These are phyloP conservation scores for Crocodylus rhombifer DNA, from an alignment of 2,797 vertebrate species.

Conservation along the genomic window DNA sequence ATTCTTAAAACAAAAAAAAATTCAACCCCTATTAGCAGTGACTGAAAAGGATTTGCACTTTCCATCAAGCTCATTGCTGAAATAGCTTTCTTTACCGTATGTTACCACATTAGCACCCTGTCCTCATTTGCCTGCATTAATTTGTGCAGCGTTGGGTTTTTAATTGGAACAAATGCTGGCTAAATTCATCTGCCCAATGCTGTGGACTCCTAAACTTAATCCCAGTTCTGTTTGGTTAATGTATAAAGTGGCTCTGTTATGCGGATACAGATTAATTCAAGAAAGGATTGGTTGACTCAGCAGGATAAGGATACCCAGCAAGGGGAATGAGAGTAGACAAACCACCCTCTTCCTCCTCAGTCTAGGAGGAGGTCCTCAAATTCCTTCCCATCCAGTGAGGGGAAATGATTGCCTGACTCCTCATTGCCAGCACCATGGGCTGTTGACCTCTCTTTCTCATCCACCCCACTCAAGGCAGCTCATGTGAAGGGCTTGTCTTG, in stretches of 20 bases:
- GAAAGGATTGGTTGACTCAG: background rate
- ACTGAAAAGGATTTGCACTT: background rate
- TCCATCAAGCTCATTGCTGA: background rate
- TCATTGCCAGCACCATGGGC: background rate
- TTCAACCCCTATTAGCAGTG: background rate
- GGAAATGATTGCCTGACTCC: background rate
- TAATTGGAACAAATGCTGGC: background rate
- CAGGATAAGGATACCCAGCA: background rate
- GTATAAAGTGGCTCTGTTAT: background rate
- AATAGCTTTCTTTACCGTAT: background rate
- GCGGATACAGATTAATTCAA: rapidly evolving
- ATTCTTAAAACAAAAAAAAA: background rate
- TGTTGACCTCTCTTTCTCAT: background rate
- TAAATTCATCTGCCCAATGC: background rate
- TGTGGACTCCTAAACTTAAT: background rate
- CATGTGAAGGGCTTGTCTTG: background rate
- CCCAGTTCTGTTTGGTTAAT: background rate
- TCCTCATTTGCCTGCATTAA: background rate
- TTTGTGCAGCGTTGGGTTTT: background rate
- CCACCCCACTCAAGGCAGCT: background rate
- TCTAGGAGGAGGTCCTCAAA: constrained; percentile 18
- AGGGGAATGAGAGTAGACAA: background rate
- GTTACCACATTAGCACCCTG: background rate
- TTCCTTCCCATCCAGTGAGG: background rate
- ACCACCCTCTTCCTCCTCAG: background rate